Conservation (phyloP, 2,888 invertebrate genomes). For the Tetropium fuscum region DNA sequence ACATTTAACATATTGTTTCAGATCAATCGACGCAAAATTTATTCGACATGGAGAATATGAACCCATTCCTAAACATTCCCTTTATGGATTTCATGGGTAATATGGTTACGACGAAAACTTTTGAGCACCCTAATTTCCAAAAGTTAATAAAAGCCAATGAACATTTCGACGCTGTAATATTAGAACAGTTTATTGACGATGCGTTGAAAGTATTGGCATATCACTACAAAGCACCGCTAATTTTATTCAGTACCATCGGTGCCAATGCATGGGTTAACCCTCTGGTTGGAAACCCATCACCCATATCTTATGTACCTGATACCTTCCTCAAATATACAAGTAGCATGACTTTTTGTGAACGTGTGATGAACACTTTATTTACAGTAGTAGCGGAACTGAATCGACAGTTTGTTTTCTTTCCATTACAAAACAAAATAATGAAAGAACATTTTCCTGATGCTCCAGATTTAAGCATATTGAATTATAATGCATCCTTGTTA, state of each 20-base stretch:
- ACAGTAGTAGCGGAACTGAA: conserved; percentile 24
- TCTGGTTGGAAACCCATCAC: conserved; percentile 17
- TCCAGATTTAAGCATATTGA: conserved; percentile 46
- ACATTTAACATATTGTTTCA: too few relatives aligned
- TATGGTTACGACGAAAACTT: conserved; percentile 58
- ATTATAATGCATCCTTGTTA: conserved; percentile 52
- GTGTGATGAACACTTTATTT: conserved; percentile 67
- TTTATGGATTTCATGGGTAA: conserved; percentile 29
- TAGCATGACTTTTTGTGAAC: conserved; percentile 68
- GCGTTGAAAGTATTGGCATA: conserved; percentile 62
- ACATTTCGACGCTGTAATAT: conserved; percentile 62
- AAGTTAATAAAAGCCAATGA: conserved; percentile 31
- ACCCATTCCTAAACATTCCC: conserved; percentile 7
- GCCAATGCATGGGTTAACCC: conserved; percentile 61
- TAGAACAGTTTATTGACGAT: conserved; percentile 68
- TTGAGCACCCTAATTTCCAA: conserved; percentile 56
- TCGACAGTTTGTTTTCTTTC: conserved; percentile 42
- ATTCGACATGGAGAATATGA: not conserved
- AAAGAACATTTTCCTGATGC: conserved; percentile 54
- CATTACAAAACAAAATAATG: conserved; percentile 48
- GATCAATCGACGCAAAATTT: not conserved
- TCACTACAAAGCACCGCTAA: conserved; percentile 59
- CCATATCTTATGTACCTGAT: conserved; percentile 37
- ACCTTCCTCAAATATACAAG: conserved; percentile 57
- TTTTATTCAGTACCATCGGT: conserved; percentile 64